These are phyloP conservation scores for Heliconius ethilla DNA, from an alignment of 2,888 invertebrate species.

Conservation along the genomic window DNA sequence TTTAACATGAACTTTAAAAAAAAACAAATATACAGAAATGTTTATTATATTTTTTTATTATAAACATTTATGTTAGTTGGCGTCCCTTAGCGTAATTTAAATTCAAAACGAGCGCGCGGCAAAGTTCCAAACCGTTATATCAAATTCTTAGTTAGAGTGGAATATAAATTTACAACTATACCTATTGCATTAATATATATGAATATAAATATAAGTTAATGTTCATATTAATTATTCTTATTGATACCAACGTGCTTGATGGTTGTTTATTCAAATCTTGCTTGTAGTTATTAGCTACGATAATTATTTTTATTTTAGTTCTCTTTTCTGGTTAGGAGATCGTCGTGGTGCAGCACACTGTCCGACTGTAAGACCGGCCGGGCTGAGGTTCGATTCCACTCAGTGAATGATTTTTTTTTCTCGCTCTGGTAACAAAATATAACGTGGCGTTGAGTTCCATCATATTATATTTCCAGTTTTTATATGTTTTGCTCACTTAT, in stretches of 20 bases:
- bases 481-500: too few relatives aligned
- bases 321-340: not conserved
- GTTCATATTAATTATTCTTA: constrained; percentile 1
- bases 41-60: not conserved
- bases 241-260: not conserved
- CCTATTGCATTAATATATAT: constrained; percentile 32
- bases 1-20: not conserved
- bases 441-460: not conserved
- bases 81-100: constrained; percentile 45
- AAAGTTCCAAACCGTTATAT: constrained; percentile 47
- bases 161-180: constrained; percentile 39
- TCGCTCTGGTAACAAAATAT: not conserved
- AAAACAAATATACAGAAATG: not conserved
- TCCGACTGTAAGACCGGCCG: not conserved
- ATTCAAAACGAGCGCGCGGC: constrained; percentile 46
- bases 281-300: not conserved
- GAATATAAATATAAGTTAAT: not conserved
- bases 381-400: not conserved
- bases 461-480: too few relatives aligned
- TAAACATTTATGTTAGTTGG: constrained; percentile 5
- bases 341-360: not conserved
- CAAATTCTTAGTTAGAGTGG: constrained; percentile 44
- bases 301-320: too few relatives aligned
- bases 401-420: not conserved
- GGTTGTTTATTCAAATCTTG: not conserved